These are phyloP conservation scores for Sus cebifrons DNA, from an alignment of 2,797 vertebrate species.

Conservation along the genomic window DNA sequence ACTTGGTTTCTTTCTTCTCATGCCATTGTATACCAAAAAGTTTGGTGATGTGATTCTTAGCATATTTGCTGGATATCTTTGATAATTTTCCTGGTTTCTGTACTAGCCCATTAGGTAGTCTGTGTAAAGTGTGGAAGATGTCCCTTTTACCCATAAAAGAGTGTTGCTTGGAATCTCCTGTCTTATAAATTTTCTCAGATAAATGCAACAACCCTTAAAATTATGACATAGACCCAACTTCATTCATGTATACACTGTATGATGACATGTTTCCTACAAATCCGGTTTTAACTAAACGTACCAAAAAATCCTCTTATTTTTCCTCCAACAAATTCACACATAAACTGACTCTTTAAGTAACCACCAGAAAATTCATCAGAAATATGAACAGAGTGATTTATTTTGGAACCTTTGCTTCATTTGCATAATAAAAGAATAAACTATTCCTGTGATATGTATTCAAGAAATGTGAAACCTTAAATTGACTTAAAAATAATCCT, in stretches of 20 bases:
- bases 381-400: background rate
- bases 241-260: background rate
- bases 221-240: background rate
- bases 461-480: slow-evolving; percentile 72
- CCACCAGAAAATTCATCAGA: background rate
- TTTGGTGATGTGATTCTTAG: background rate
- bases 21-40: background rate
- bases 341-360: background rate
- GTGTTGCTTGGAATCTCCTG: background rate
- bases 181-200: background rate
- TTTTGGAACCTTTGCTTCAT: background rate
- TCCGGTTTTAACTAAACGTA: background rate
- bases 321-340: background rate
- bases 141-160: background rate
- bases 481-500: background rate
- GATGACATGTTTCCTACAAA: background rate
- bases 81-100: background rate
- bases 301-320: background rate
- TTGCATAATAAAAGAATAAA: slow-evolving; percentile 3
- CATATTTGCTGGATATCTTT: background rate
- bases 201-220: background rate
- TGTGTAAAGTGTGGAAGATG: background rate
- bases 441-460: background rate
- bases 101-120: background rate
- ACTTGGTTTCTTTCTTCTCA: background rate